These are phyloP conservation scores for Ammodytes dubius DNA, from an alignment of 2,113 vertebrate species.

Conservation along the genomic window DNA sequence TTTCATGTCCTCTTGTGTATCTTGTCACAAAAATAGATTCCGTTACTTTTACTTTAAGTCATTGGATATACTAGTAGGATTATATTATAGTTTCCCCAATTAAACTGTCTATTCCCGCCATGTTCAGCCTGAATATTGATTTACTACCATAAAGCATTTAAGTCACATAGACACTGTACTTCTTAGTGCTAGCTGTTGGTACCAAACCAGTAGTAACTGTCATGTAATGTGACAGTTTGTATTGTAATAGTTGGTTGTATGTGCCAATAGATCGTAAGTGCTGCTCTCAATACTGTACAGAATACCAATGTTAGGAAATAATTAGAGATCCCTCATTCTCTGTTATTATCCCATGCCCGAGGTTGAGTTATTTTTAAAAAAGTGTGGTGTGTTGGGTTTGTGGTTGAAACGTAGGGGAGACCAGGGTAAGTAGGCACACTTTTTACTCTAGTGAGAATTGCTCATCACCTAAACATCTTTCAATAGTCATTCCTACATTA, in stretches of 20 bases:
- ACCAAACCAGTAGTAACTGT: background rate
- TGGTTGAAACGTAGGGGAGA: background rate
- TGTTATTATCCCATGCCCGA: background rate
- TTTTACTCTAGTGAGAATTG: no score
- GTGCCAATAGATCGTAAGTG: background rate
- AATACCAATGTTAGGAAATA: background rate
- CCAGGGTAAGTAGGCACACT: no score
- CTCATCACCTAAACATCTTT: no score
- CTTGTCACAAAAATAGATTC: background rate
- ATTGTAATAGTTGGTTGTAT: background rate
- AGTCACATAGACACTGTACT: background rate
- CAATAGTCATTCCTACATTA: no score
- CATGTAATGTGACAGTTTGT: background rate
- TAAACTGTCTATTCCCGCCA: background rate
- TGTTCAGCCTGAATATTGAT: background rate
- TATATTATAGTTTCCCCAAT: background rate
- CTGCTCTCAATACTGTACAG: background rate
- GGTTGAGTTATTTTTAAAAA: background rate
- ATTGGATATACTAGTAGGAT: background rate
- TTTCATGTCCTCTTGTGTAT: background rate
- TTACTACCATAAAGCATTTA: background rate
- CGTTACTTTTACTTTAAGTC: background rate
- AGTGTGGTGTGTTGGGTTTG: background rate
- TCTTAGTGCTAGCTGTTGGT: background rate
- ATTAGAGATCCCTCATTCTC: background rate